Evolutionary conservation across 2,113 vertebrate species (phyloP), one percentile per base, ranked within the genome.

Genomic region (Myotis lucifugus): DNA sequence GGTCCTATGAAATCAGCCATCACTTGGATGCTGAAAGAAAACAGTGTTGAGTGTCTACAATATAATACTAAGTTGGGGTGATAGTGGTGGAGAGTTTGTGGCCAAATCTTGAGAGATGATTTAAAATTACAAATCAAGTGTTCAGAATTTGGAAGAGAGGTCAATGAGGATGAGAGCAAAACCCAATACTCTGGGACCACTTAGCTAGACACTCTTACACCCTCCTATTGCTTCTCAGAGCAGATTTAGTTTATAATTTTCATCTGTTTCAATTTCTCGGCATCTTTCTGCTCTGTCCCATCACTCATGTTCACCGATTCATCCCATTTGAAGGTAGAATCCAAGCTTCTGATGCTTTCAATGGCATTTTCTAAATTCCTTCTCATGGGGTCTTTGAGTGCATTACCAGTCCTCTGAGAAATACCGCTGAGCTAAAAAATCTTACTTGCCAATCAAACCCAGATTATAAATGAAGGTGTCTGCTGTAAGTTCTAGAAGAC

Each of bases 371-470:
- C n/a, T 67, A 69, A 67, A 87, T 84, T 59, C 21, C n/a, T 94
- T 76, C 64, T 92, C 5, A 1, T n/a, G 37, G 17, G 3, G 8
- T 90, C 64, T 83, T 93, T 29, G 90, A 15, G 32, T 59, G 12
- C 42, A 59, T 77, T 90, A 52, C 87, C 14, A 19, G 5, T 90
- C 17, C 19, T 96, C 48, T 78, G 56, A 94, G 81, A 83, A 95
- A 40, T 40, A 19, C 8, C 19, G n/a, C 29, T 88, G 40, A 93
- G 25, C 66, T 66, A 59, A 67, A 66, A 85, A 85, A 59, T 27
- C 69, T 25, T 81, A 54, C 46, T 59, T 69, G 27, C 19, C 64
- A 76, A 15, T 21, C 17, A 50, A 88, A 56, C 17, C 46, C 90
- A 92, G 82, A 54, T 83, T 66, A 27, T 42, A 77, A 34, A 86